Percentiles rank a stretch among this genome's conserved stretches.
phyloP scores from a whole-genome alignment of 2,888 invertebrate genomes.

The Pristionchus mayeri region DNA sequence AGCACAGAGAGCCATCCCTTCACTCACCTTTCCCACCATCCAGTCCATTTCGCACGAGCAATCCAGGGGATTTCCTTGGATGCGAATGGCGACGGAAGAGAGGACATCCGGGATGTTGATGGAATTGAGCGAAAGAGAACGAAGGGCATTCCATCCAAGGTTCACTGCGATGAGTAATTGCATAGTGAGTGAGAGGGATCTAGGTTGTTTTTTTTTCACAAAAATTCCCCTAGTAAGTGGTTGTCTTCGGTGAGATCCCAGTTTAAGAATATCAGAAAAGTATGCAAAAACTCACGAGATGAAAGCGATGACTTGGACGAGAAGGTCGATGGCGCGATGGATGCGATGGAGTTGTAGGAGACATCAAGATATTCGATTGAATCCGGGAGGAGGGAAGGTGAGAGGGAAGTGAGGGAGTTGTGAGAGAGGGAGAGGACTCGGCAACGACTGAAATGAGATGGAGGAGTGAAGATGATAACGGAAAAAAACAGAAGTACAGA shows the following conservation, averaged over 20 bases:
- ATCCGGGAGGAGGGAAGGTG: constrained; percentile 53
- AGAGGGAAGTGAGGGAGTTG: constrained; percentile 30
- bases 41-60: constrained; percentile 94
- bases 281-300: constrained; percentile 50
- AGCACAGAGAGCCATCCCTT: neutral
- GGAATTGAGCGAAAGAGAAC: neutral
- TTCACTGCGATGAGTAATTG: constrained; percentile 47
- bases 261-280: too few species aligned
- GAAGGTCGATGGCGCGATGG: constrained; percentile 41
- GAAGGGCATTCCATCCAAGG: constrained; percentile 49
- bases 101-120: constrained; percentile 25
- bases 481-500: too few species aligned
- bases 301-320: constrained; percentile 50
- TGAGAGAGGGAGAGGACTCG: constrained; percentile 39
- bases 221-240: too few species aligned
- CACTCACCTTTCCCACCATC: constrained; percentile 79
- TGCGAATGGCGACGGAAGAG: constrained; percentile 46
- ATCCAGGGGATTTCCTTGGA: constrained; percentile 86
- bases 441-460: constrained; percentile 27
- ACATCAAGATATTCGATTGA: constrained; percentile 60
- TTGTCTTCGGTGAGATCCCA: too few species aligned
- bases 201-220: too few species aligned
- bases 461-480: too few species aligned
- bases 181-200: too few species aligned
- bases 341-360: constrained; percentile 52